phyloP scores from a whole-genome alignment of 2,888 invertebrate genomes.

The Agrochola lychnidis region DNA sequence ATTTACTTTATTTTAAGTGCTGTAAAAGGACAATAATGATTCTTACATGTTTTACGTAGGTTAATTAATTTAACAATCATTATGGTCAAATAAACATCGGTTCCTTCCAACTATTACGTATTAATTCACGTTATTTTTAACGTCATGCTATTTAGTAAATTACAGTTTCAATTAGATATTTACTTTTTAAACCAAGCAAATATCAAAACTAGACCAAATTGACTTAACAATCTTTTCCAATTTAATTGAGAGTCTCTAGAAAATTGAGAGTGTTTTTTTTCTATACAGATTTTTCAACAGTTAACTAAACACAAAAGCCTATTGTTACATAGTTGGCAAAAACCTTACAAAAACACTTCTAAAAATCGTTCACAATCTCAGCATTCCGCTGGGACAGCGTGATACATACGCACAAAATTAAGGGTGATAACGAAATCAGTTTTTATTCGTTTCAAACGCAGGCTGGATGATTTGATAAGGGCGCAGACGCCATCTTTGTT shows the following conservation, averaged over 20 bases:
- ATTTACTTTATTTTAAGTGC: too few species aligned
- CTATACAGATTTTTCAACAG: too few species aligned
- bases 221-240: neutral
- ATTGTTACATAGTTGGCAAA: neutral
- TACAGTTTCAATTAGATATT: neutral
- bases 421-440: conserved; percentile 72
- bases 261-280: too few species aligned
- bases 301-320: neutral
- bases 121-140: neutral
- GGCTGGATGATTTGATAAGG: conserved; percentile 69
- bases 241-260: too few species aligned
- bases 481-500: conserved; percentile 80
- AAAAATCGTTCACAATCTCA: conserved; percentile 18
- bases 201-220: neutral
- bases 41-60: too few species aligned
- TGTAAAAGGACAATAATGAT: neutral
- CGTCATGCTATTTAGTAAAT: neutral
- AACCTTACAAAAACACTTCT: neutral
- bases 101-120: too few species aligned
- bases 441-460: conserved; percentile 67
- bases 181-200: neutral
- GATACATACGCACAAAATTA: conserved; percentile 62
- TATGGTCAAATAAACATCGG: neutral
- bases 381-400: conserved; percentile 18
- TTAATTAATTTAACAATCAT: neutral